These are phyloP conservation scores for Gastrophysa polygoni DNA, from an alignment of 2,888 invertebrate species.

Conservation along the genomic window DNA sequence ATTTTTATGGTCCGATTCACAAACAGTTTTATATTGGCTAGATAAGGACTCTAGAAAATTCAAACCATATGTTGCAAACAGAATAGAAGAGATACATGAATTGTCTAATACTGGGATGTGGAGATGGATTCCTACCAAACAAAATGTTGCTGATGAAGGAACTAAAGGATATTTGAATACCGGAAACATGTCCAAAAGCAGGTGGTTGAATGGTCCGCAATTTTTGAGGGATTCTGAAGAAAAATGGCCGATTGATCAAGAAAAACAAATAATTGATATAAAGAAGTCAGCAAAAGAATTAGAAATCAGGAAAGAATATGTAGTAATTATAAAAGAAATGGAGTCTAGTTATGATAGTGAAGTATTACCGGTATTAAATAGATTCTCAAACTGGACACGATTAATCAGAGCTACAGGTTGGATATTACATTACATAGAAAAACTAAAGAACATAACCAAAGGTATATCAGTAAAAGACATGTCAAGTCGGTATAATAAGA, in stretches of 20 bases:
- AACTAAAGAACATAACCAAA: too few species aligned
- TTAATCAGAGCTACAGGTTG: too few species aligned
- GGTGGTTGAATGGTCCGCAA: neutral
- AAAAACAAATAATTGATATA: neutral
- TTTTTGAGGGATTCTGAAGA: neutral
- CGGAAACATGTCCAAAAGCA: neutral
- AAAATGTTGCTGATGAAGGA: slow-evolving; percentile 3
- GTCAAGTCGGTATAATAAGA: neutral
- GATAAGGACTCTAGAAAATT: slow-evolving; percentile 3
- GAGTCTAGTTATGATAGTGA: too few species aligned
- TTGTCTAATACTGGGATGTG: neutral
- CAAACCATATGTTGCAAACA: slow-evolving; percentile 6
- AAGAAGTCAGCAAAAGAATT: too few species aligned
- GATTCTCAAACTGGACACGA: neutral
- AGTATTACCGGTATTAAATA: too few species aligned
- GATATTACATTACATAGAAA: too few species aligned
- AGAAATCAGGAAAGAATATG: too few species aligned
- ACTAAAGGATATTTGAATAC: neutral
- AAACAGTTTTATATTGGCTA: slow-evolving; percentile 10
- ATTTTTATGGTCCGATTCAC: slow-evolving; percentile 2
- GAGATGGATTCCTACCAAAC: neutral
- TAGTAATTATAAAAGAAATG: too few species aligned
- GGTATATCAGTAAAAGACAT: too few species aligned
- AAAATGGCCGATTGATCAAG: neutral
- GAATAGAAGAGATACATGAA: neutral